Conservation (phyloP, 2,113 vertebrate species). For the Corydoras maculifer region DNA sequence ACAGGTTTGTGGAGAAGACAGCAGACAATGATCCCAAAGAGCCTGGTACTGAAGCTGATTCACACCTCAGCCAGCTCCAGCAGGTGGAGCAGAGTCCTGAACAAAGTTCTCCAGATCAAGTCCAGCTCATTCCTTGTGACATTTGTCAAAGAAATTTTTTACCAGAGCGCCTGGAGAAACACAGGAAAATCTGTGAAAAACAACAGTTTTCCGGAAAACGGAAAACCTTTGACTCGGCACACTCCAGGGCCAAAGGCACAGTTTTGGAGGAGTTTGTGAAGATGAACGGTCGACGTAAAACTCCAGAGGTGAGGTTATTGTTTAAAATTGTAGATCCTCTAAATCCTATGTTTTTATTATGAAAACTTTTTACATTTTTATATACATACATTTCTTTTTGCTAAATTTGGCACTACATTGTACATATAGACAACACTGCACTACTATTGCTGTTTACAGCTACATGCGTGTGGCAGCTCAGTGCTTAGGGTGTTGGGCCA, state of each 20-base stretch:
- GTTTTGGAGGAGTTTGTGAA: slow-evolving; percentile 67
- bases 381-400: no score
- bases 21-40: background rate
- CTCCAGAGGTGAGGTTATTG: slow-evolving; percentile 60
- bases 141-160: slow-evolving; percentile 72
- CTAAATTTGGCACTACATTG: no score
- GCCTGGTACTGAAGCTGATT: background rate
- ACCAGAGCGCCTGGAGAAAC: slow-evolving; percentile 67
- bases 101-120: background rate
- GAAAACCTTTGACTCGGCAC: slow-evolving; percentile 71
- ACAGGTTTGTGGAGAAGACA: background rate
- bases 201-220: slow-evolving; percentile 56
- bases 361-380: no score
- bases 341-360: no score
- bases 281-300: slow-evolving; percentile 47
- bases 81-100: slow-evolving; percentile 4
- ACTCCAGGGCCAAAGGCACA: slow-evolving; percentile 71
- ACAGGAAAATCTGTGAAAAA: slow-evolving; percentile 67
- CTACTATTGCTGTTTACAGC: no score
- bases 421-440: no score
- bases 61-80: background rate
- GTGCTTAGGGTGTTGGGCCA: no score
- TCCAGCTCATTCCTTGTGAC: slow-evolving; percentile 57
- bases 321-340: background rate
- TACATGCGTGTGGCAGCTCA: no score